These are phyloP conservation scores for Drosophila mimetica DNA, from an alignment of 2,888 invertebrate genomes.

Conservation along the genomic window DNA sequence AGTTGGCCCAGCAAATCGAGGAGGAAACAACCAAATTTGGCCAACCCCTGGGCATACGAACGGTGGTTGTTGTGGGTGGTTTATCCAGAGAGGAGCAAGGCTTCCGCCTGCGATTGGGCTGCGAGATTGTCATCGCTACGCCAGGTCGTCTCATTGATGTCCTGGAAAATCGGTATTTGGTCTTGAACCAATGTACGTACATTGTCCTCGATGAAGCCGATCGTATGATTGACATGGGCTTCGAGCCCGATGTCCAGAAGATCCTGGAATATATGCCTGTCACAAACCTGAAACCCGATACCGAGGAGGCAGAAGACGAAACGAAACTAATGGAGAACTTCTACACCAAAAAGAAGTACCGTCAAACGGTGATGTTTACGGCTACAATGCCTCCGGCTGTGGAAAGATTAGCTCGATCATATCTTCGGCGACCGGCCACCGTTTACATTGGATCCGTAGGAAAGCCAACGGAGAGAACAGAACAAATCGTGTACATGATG, in stretches of 20 bases:
- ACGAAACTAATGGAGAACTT: conserved; percentile 96
- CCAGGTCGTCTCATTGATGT: conserved; percentile 99
- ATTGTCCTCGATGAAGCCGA: conserved; percentile 98
- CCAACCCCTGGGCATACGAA: conserved; percentile 94
- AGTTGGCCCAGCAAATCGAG: conserved; percentile 99
- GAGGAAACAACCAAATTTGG: conserved; percentile 99
- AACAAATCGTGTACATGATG: conserved; percentile 98
- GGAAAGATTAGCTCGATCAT: conserved; percentile 96
- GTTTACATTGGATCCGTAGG: conserved; percentile 98
- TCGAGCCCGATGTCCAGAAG: conserved; percentile 98
- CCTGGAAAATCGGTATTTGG: conserved; percentile 98
- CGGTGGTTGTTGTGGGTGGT: conserved; percentile 99
- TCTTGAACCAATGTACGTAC: conserved; percentile 98
- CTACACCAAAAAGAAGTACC: conserved; percentile 96
- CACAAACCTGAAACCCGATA: conserved; percentile 98
- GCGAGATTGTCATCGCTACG: conserved; percentile 99
- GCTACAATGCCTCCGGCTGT: conserved; percentile 99
- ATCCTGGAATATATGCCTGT: conserved; percentile 99
- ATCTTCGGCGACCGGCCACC: conserved; percentile 97
- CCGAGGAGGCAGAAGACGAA: conserved; percentile 98
- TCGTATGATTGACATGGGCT: conserved; percentile 99
- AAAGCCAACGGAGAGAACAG: conserved; percentile 98
- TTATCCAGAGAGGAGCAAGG: conserved; percentile 99
- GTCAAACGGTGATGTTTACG: conserved; percentile 99
- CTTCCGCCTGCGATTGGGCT: conserved; percentile 96